A percentile compares a stretch with the other conserved stretches of the same genome.
Conservation (phyloP, 2,113 vertebrate genomes). For the Vulpes lagopus region DNA sequence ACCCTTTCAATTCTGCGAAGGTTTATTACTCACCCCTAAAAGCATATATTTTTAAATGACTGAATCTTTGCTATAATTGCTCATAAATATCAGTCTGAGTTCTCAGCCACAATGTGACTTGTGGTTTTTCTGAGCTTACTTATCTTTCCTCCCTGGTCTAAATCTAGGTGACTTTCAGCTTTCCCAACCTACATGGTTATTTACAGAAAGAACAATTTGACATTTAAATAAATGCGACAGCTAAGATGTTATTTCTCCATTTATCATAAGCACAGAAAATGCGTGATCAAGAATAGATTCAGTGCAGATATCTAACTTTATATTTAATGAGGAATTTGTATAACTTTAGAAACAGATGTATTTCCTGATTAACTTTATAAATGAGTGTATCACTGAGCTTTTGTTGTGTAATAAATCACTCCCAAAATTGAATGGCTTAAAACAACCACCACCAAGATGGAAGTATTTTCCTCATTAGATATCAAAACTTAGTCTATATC, state of each 20-base stretch:
- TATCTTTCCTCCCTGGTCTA: constrained; percentile 24
- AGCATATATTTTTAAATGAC: not conserved
- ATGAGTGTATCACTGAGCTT: not conserved
- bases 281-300: not conserved
- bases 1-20: not conserved
- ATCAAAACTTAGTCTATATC: not conserved
- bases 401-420: not conserved
- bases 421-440: not conserved
- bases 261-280: constrained; percentile 26
- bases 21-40: not conserved
- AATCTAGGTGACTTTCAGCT: constrained; percentile 52
- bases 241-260: constrained; percentile 36
- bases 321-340: not conserved
- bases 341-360: not conserved
- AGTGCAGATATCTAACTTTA: not conserved
- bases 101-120: not conserved
- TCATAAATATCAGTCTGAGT: constrained; percentile 10
- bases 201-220: constrained; percentile 45
- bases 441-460: not conserved
- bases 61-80: not conserved
- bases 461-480: not conserved
- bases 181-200: not conserved
- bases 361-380: constrained; percentile 13
- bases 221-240: not conserved
- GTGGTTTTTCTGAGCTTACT: constrained; percentile 31